Conservation (phyloP, 2,797 vertebrate species). For the Cossypha polioptera region DNA sequence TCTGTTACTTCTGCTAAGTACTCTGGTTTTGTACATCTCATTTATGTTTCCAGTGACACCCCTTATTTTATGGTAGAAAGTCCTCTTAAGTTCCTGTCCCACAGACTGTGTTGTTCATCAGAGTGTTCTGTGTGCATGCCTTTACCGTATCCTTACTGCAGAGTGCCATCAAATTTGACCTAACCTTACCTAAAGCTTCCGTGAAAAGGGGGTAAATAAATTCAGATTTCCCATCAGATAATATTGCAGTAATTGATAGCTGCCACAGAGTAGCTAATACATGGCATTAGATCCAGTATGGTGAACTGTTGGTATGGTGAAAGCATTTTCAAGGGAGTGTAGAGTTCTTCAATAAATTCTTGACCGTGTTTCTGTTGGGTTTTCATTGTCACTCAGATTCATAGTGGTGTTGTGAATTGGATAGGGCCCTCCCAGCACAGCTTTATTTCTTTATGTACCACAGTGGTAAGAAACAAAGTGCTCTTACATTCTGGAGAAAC, state of each 20-base stretch:
- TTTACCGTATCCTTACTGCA: not conserved
- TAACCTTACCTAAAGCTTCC: not conserved
- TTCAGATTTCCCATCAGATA: not conserved
- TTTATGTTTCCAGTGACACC: not conserved
- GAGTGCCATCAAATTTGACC: not conserved
- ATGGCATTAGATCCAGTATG: not conserved
- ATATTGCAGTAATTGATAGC: not conserved
- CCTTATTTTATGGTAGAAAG: not conserved
- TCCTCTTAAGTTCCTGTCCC: not conserved
- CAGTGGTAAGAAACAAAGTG: not conserved
- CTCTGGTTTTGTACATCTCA: not conserved
- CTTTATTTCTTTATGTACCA: not conserved
- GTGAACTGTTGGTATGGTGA: not conserved
- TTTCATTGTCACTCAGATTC: not conserved
- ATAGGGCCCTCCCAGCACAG: not conserved
- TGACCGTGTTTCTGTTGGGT: not conserved
- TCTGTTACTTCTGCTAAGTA: not conserved
- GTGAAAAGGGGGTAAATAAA: not conserved
- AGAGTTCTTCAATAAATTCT: not conserved
- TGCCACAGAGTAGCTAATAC: not conserved
- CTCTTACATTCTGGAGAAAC: not conserved
- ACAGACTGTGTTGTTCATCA: not conserved
- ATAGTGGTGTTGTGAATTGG: not conserved
- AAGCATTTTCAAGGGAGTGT: not conserved
- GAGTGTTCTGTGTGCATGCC: accelerated